These are phyloP conservation scores for Drosophila nr. perissopoda DNA, from an alignment of 2,888 invertebrate genomes.

Conservation along the genomic window DNA sequence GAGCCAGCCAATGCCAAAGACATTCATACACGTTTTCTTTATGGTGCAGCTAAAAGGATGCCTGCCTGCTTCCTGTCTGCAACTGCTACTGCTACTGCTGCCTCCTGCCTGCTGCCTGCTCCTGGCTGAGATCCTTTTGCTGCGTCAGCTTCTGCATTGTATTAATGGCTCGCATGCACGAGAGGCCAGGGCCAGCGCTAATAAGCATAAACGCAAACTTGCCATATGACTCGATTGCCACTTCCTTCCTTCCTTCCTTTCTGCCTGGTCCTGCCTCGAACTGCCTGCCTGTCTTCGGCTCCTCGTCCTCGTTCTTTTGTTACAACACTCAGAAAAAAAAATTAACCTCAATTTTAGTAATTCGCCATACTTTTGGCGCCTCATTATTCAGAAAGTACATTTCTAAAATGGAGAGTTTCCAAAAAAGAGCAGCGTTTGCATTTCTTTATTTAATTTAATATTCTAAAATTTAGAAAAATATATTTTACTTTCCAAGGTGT, in stretches of 20 bases:
- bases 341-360: background rate
- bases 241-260: conserved; percentile 42
- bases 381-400: background rate
- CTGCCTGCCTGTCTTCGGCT: background rate
- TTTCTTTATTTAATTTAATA: no score
- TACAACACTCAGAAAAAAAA: background rate
- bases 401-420: background rate
- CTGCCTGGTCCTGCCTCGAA: background rate
- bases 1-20: conserved; percentile 66
- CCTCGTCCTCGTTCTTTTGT: background rate
- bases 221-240: conserved; percentile 62
- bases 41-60: conserved; percentile 76
- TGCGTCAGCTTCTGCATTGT: conserved; percentile 57
- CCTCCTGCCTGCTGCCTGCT: conserved; percentile 6
- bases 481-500: background rate
- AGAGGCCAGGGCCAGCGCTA: conserved; percentile 61
- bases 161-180: conserved; percentile 75
- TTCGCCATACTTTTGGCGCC: background rate
- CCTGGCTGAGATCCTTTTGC: conserved; percentile 1
- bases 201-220: conserved; percentile 76
- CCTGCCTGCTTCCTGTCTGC: conserved; percentile 20
- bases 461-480: background rate
- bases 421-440: background rate
- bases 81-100: background rate
- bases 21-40: conserved; percentile 73